phyloP scores from a whole-genome alignment of 2,797 vertebrate genomes.

The Champsocephalus gunnari region DNA sequence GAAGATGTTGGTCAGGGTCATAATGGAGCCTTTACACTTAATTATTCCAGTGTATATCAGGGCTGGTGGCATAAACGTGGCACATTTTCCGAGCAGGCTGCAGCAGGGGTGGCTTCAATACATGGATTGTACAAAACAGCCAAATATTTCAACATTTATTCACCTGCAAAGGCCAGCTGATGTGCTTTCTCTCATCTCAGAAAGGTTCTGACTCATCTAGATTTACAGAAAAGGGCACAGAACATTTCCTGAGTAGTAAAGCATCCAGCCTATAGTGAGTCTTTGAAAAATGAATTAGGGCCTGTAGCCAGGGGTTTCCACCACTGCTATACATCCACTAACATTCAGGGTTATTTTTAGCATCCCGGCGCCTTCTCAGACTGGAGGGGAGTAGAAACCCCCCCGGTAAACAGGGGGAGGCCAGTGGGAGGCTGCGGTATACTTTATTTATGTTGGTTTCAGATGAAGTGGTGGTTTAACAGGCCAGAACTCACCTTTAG shows the following conservation, averaged over 20 bases:
- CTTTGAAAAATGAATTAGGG: constrained; percentile 74
- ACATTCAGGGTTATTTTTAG: constrained; percentile 78
- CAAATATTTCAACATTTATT: constrained; percentile 17
- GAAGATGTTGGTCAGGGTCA: constrained; percentile 69
- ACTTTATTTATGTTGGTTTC: not conserved
- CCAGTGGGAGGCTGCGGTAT: constrained; percentile 30
- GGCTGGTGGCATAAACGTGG: constrained; percentile 31
- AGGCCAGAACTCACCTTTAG: constrained; percentile 26
- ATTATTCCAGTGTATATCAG: constrained; percentile 24
- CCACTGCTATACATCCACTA: constrained; percentile 68
- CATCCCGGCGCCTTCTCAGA: constrained; percentile 64
- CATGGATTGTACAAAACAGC: constrained; percentile 26
- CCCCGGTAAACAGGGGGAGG: constrained; percentile 39
- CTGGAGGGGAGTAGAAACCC: constrained; percentile 66
- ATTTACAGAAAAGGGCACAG: constrained; percentile 46
- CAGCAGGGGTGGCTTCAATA: constrained; percentile 52
- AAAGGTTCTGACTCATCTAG: constrained; percentile 41
- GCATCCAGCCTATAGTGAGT: constrained; percentile 55
- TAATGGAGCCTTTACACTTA: constrained; percentile 53
- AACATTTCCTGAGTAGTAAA: constrained; percentile 54
- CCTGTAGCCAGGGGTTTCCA: constrained; percentile 76
- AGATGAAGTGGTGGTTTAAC: not conserved
- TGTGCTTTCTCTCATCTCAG: constrained; percentile 29
- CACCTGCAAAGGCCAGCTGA: constrained; percentile 19
- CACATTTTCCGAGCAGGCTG: constrained; percentile 38